Evolutionary conservation across 2,113 vertebrate species (phyloP), one percentile per base, ranked within the genome.

Genomic region (Puma concolor): DNA sequence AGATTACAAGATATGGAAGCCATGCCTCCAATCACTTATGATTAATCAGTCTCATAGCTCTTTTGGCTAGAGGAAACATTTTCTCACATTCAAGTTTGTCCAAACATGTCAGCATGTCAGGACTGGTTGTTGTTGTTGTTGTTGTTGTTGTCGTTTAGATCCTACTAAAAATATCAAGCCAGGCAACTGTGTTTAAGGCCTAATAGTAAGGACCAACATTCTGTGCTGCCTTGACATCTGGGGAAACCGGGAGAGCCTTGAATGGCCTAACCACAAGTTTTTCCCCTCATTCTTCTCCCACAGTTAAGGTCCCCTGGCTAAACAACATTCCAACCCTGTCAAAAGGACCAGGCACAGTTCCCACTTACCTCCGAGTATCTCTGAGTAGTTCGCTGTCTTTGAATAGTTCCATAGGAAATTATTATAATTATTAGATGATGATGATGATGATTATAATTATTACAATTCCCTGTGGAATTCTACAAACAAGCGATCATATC

Each of bases 241-340:
- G 23, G 66, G 25, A 82, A 95, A 10, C 19, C 19, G 11, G 9
- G 27, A 44, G 79, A 38, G 6, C 2, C 31, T 83, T 2, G 31
- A 80, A 64, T 72, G n/a, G 29, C 23, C 54, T 29, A 66, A 66
- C 16, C 23, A 2, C 2, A 6, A 17, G 6, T 81, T 44, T 50
- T 31, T 11, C 13, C 57, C 33, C 8, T 11, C 17, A 63, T 1
- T 14, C 4, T 64, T 19, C 13, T 57, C 5, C 19, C 33, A 38
- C 7, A 15, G 4, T 41, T n/a, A 33, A 69, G 33, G 33, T 71
- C 4, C 17, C 15, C 54, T 84, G 14, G 19, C 31, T 27, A 57
- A 38, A 31, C 16, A n/a, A 29, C 0, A 0, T 15, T n/a, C 14
- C 57, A 60, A 60, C 8, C 15, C 11, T 31, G 7, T 50, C 2